These are phyloP conservation scores for Lasioglossum albipes DNA, from an alignment of 1,140 invertebrate species.

Conservation along the genomic window DNA sequence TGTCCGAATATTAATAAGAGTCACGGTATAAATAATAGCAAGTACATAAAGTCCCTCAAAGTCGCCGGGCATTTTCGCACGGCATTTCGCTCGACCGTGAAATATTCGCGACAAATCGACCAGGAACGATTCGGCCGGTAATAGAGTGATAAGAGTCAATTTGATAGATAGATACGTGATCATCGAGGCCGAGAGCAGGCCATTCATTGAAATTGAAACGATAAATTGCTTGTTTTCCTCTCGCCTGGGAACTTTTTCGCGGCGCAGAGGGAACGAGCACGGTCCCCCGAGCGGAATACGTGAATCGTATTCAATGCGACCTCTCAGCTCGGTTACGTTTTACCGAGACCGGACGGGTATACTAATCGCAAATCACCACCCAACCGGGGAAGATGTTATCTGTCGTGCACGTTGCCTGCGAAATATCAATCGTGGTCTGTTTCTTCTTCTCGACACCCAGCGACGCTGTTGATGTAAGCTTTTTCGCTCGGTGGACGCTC, in stretches of 20 bases:
- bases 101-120: background rate
- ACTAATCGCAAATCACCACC: slow-evolving; percentile 47
- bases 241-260: slow-evolving; percentile 15
- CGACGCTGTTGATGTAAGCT: background rate
- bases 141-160: background rate
- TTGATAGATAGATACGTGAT: background rate
- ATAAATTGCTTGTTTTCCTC: background rate
- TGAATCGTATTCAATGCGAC: slow-evolving; percentile 21
- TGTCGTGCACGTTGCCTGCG: slow-evolving; percentile 2
- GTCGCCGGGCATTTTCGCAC: no score
- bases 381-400: slow-evolving; percentile 44
- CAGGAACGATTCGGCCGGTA: background rate
- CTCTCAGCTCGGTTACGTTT: slow-evolving; percentile 31
- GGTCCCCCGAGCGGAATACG: background rate
- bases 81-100: no score
- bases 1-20: no score
- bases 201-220: slow-evolving; percentile 15
- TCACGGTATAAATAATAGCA: no score
- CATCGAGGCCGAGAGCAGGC: background rate
- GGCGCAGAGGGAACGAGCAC: background rate
- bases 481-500: background rate
- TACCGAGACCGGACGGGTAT: slow-evolving; percentile 34
- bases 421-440: slow-evolving; percentile 31
- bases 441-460: background rate
- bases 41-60: no score